Percentiles rank a stretch among this genome's conserved stretches.
Evolutionary conservation across 2,888 invertebrate species (phyloP).

Genomic region (Amphipoea oculea): DNA sequence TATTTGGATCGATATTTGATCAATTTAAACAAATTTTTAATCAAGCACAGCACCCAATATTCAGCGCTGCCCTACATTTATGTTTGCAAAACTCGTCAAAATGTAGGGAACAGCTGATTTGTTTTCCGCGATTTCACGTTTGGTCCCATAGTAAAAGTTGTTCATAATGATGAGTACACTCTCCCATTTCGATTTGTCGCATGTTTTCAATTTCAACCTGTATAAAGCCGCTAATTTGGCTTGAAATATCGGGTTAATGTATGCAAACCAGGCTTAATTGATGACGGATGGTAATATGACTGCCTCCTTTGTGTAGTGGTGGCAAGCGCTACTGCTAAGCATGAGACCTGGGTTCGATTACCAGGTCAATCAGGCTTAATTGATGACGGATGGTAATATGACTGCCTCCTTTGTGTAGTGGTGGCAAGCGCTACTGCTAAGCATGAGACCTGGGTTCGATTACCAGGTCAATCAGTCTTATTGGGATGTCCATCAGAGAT

Average conservation of each 20-base stretch:
- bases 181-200: too few relatives aligned
- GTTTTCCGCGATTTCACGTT: too few relatives aligned
- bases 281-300: neutral
- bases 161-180: too few relatives aligned
- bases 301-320: neutral
- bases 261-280: neutral
- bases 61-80: too few relatives aligned
- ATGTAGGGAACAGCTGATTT: too few relatives aligned
- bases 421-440: neutral
- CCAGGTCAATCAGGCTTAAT: neutral
- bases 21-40: neutral
- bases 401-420: neutral
- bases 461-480: neutral
- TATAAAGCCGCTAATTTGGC: neutral
- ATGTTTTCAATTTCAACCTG: too few relatives aligned
- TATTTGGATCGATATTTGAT: neutral
- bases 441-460: neutral
- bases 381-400: neutral
- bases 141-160: too few relatives aligned
- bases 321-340: neutral
- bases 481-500: neutral
- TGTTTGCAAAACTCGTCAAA: too few relatives aligned
- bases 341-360: neutral
- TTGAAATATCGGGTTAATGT: neutral
- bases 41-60: neutral